A percentile compares a stretch with the other conserved stretches of the same genome.
Evolutionary conservation across 2,888 invertebrate genomes (phyloP).

Genomic region (Cecidostiba fungosa): DNA sequence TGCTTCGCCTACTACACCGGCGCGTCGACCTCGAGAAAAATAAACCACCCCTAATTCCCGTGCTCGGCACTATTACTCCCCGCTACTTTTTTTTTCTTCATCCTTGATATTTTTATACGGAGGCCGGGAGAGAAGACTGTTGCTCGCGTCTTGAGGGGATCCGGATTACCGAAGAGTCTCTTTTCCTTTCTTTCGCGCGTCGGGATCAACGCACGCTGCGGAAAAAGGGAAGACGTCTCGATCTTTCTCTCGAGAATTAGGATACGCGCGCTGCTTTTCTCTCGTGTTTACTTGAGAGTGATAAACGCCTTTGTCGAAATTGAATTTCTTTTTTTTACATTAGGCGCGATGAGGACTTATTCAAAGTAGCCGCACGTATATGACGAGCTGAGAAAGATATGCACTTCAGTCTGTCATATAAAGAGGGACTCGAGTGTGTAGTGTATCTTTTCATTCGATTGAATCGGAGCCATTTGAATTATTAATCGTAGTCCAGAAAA

Average conservation of each 20-base stretch:
- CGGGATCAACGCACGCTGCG: slow-evolving; percentile 28
- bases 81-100: slow-evolving; percentile 20
- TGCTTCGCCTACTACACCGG: slow-evolving; percentile 19
- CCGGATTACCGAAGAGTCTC: slow-evolving; percentile 57
- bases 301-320: slow-evolving; percentile 6
- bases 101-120: slow-evolving; percentile 34
- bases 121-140: background rate
- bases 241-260: background rate
- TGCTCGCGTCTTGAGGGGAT: slow-evolving; percentile 51
- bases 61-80: background rate
- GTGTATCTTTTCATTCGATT: slow-evolving; percentile 33
- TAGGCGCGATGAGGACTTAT: background rate
- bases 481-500: slow-evolving; percentile 33
- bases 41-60: slow-evolving; percentile 64
- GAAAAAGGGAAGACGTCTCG: slow-evolving; percentile 28
- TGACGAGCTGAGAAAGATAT: background rate
- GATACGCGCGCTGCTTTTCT: background rate
- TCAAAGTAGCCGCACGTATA: background rate
- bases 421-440: background rate
- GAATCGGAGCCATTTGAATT: slow-evolving; percentile 25
- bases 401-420: background rate
- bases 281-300: slow-evolving; percentile 5
- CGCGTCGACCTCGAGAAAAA: slow-evolving; percentile 45
- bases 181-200: slow-evolving; percentile 45
- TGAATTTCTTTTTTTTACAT: background rate